These are phyloP conservation scores for Elymnias hypermnestra DNA, from an alignment of 1,140 invertebrate species.

Conservation along the genomic window DNA sequence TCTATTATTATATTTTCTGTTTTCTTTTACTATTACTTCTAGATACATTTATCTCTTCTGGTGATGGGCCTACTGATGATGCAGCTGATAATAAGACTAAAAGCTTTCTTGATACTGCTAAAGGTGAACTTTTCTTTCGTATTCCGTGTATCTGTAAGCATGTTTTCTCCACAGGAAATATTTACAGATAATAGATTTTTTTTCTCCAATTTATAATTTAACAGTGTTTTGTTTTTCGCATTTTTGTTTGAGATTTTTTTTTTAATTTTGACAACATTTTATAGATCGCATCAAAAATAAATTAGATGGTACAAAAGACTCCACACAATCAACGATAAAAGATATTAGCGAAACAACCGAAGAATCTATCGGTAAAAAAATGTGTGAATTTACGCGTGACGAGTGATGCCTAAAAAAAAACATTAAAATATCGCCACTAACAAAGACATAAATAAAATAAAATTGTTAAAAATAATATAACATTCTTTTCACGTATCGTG, in stretches of 20 bases:
- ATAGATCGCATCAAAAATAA: conserved; percentile 26
- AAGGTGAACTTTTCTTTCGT: conserved; percentile 19
- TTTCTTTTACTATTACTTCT: conserved; percentile 28
- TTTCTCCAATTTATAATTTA: not conserved
- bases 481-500: too few species aligned
- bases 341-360: conserved; percentile 27
- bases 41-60: conserved; percentile 37
- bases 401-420: too few species aligned
- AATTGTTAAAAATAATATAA: too few species aligned
- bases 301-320: conserved; percentile 21
- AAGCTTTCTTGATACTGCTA: conserved; percentile 26
- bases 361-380: conserved; percentile 11
- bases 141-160: too few species aligned
- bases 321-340: conserved; percentile 21
- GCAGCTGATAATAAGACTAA: conserved; percentile 11
- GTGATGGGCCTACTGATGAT: conserved; percentile 12
- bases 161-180: not conserved
- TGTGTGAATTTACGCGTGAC: too few species aligned
- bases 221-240: not conserved
- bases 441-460: too few species aligned
- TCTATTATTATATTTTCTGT: conserved; percentile 14
- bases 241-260: not conserved
- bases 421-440: too few species aligned
- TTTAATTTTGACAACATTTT: conserved; percentile 11
- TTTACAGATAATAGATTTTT: not conserved